Base-by-base conservation (phyloP, 2,888 invertebrate species). In the Alloplasta piceator region DNA sequence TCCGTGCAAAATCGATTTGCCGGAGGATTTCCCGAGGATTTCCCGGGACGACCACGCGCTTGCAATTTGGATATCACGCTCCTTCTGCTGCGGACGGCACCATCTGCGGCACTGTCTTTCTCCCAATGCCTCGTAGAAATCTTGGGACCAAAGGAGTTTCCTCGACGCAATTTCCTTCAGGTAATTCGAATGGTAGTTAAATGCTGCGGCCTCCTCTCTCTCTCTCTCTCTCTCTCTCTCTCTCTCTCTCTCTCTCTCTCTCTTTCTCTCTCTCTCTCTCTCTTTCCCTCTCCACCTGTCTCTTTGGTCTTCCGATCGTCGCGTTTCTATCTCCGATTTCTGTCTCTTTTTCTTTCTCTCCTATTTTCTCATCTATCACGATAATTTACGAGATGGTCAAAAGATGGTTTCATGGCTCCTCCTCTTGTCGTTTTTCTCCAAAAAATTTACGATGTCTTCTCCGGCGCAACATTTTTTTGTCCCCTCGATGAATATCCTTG, bases 151-250 rank as follows among this genome's bases (percentile, higher is more conserved):
- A 68, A 55, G 58, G 66, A 67, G 63, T 26, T 52, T 75, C 66
- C 75, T 79, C 64, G 81, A 79, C 76, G 75, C 81, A 85, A 85
- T 85, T 82, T 83, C 82, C 81, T 78, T 36, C 76, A 79, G 81
- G 82, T 81, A 82, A 82, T 81, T 70, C 79, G 71, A 56, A 76
- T 71, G 78, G 79, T 71, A 77, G 83, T 82, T 81, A 74, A 81
- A 77, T 71, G 77, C 64, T 38, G 50, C 14, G 6, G 63, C 64
- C 50, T 66, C 26, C 48, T 16, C 6, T 61, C 67, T 50, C 16
- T 43, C n/a, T 46, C 38, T 68, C 46, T 43, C 67, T 43, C 7
- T 3, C 26, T 46, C 48, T 70, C 58, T 55, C 64, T 61, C 41
- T 43, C 67, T 43, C 7, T 3, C 26, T 46, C 48, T 70, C 58